Conservation (phyloP, 2,113 vertebrate species). For the Arvicanthis niloticus region DNA sequence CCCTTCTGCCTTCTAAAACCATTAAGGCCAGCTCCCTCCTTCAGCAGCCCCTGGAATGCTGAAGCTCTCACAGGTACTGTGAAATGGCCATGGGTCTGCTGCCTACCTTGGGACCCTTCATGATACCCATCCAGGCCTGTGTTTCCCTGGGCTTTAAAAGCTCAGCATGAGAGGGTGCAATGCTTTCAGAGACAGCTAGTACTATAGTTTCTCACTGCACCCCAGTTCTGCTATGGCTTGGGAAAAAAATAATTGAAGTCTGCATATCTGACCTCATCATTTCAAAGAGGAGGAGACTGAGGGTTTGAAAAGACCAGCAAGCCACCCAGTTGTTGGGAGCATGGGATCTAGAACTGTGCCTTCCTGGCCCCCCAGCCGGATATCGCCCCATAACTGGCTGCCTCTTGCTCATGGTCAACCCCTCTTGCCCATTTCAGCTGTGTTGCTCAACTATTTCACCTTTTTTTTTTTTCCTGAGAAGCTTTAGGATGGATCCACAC, state of each 20-base stretch:
- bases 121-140: neutral
- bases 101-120: neutral
- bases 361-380: neutral
- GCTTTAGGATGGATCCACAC: neutral
- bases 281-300: slow-evolving; percentile 43
- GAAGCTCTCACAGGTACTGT: neutral
- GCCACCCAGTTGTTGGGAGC: neutral
- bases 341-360: neutral
- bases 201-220: neutral
- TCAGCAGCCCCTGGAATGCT: neutral
- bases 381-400: neutral
- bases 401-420: neutral
- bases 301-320: neutral
- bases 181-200: neutral
- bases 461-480: neutral
- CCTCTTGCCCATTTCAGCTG: neutral
- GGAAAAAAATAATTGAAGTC: neutral
- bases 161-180: neutral
- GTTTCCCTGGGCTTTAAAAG: neutral
- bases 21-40: neutral
- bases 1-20: slow-evolving; percentile 33
- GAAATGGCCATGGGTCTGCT: neutral
- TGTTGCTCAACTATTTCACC: neutral
- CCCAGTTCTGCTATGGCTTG: neutral
- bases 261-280: neutral